Conservation (phyloP, 2,113 vertebrate species). For the Nasalis larvatus region DNA sequence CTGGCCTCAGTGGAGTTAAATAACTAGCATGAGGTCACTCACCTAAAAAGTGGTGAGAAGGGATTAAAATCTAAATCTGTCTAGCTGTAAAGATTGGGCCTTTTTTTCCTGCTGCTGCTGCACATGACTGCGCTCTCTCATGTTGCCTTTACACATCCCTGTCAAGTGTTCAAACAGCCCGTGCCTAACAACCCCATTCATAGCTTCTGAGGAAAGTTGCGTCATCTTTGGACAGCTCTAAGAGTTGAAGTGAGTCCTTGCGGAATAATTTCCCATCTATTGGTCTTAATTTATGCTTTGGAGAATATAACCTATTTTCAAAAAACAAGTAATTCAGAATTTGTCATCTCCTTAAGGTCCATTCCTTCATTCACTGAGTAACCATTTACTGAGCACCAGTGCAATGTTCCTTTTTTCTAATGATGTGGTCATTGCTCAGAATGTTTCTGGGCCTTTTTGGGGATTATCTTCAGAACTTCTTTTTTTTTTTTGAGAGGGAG, state of each 20-base stretch:
- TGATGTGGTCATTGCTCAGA: background rate
- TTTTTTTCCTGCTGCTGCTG: background rate
- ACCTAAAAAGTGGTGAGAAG: slow-evolving; percentile 32
- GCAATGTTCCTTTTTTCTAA: background rate
- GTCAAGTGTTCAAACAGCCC: slow-evolving; percentile 43
- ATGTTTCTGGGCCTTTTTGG: slow-evolving; percentile 16
- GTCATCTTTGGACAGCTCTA: slow-evolving; percentile 44
- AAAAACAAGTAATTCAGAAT: slow-evolving; percentile 40
- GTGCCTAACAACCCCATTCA: background rate
- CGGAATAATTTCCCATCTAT: slow-evolving; percentile 19
- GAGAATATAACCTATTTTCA: slow-evolving; percentile 31
- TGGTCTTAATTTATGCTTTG: slow-evolving; percentile 58
- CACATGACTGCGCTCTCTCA: slow-evolving; percentile 34
- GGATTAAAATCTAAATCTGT: slow-evolving; percentile 50
- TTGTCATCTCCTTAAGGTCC: background rate
- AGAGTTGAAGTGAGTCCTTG: slow-evolving; percentile 27
- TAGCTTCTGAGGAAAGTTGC: slow-evolving; percentile 12
- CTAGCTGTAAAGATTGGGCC: background rate
- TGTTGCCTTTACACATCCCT: slow-evolving; percentile 29
- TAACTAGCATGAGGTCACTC: background rate
- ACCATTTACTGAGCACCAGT: background rate
- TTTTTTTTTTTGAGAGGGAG: too few species aligned
- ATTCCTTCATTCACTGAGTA: slow-evolving; percentile 26
- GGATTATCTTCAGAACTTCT: slow-evolving; percentile 21
- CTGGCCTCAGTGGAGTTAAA: background rate